Evolutionary conservation across 2,797 vertebrate species (phyloP).

Genomic region (Lithobates sylvaticus): DNA sequence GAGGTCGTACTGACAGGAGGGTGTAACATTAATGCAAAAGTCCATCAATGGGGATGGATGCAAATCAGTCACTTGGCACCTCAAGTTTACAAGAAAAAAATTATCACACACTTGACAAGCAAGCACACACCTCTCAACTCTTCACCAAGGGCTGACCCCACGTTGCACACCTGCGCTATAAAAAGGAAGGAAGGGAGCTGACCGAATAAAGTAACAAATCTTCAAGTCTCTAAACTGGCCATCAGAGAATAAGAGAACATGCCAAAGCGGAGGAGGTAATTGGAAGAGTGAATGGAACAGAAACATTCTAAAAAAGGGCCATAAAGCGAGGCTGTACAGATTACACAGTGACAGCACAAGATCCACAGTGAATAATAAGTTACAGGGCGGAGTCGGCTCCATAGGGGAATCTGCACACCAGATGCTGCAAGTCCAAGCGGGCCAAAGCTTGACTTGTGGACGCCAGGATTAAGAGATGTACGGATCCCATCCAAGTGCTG

Average conservation of each 20-base stretch:
- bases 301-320: neutral
- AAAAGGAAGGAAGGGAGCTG: neutral
- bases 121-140: too few relatives aligned
- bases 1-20: too few relatives aligned
- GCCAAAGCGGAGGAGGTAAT: neutral
- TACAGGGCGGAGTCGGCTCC: neutral
- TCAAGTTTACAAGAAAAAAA: too few relatives aligned
- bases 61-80: too few relatives aligned
- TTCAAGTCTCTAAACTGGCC: neutral
- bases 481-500: neutral
- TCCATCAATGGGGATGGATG: too few relatives aligned
- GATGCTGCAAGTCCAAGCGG: neutral
- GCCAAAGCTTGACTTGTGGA: constrained; percentile 1
- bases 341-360: neutral
- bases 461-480: constrained; percentile 4
- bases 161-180: neutral
- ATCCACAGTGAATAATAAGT: neutral
- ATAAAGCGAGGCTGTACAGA: neutral
- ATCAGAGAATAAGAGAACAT: neutral
- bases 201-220: neutral
- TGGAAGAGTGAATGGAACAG: neutral
- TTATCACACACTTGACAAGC: too few relatives aligned
- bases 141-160: too few relatives aligned
- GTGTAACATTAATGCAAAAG: too few relatives aligned
- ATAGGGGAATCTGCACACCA: constrained; percentile 1